Evolutionary conservation across 2,113 vertebrate species (phyloP), one percentile per base, ranked within the genome.

Genomic region (Microtus richardsoni): DNA sequence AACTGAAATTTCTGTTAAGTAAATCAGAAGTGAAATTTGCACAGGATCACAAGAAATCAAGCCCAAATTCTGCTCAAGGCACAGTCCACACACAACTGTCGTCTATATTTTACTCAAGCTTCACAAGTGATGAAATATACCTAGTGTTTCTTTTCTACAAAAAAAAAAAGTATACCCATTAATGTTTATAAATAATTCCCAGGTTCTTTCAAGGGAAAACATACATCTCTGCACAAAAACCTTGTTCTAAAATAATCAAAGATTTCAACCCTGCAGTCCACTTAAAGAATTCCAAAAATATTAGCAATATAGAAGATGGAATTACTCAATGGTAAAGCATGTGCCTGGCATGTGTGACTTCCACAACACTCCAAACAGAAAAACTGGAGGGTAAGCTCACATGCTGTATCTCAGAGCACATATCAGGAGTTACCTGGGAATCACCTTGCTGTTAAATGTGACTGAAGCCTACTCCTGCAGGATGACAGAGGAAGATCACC

Each of bases 71-170:
- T 52, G 75, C 74, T 82, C 68, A 91, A 88, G 41, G 41, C 39
- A 77, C 22, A 54, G 49, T 90, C 33, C 39, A 80, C 11, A 79
- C 13, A n/a, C 22, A 52, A 89, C 19, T 68, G 13, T 28, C 66
- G 28, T 58, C 58, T 58, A 47, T 66, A 47, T 91, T 92, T 75
- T 75, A 87, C 70, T 93, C 13, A 28, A 54, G 92, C 21, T 78
- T 93, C 39, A 74, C 85, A 91, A 85, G 1, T 68, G 17, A 94
- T 91, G 17, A 93, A 71, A 90, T 77, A 41, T 16, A 88, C 36
- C 4, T 14, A 60, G 6, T 19, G 22, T 22, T 8, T 77, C 30
- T 93, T 64, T 90, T 22, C 39, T 44, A 58, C 78, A 62, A 71
- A 77, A 12, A 54, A 71, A 36, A 36, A 62, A 90, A 83, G 16